Base-by-base conservation (phyloP, 2,888 invertebrate genomes). In the Orchestes rusci region DNA sequence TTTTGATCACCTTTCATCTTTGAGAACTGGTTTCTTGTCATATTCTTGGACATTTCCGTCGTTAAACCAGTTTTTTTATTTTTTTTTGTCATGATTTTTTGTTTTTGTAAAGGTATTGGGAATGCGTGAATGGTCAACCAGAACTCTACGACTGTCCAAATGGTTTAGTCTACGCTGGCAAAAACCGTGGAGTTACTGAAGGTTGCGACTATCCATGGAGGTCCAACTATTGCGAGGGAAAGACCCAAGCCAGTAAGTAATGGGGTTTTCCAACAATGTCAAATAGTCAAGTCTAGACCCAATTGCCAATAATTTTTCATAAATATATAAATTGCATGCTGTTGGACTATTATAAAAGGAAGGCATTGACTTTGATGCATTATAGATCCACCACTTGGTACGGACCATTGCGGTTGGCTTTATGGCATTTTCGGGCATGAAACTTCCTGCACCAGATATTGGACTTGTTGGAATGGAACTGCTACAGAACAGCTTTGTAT, bases 401-500 rank as follows among this genome's bases (percentile, higher is more conserved):
- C 82, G 2, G 90, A 91, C 56, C 90, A 91, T 63, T 92, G 92
- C 60, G 90, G 88, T 66, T 92, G 91, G 90, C 70, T 90, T 56
- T 92, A 90, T 69, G 92, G 92, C 34, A 91, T 92, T 64, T 91
- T 91, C 70, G 91, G 91, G 1, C 92, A 92, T 68, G 91, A 91
- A 72, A 91, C 90, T 1, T 90, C 89, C 1, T 92, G 92, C 72
- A 92, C 91, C 3, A 74, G 91, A 36, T 92, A 91, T 67, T 92
- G 91, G 91, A 91, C 91, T 1, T 92, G 92, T 67, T 92, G 91
- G 92, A 92, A 92, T 68, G 91, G 91, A 12, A 92, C 92, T 0
- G 85, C 90, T 8, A 90, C 89, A 0, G 91, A 92, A 63, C 91
- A 92, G 67, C 79, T 90, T 39, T 92, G 92, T 69, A 91, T 91